A percentile compares a stretch with the other conserved stretches of the same genome.
Evolutionary conservation across 2,113 vertebrate genomes (phyloP).

Genomic region (Ochotona curzoniae): DNA sequence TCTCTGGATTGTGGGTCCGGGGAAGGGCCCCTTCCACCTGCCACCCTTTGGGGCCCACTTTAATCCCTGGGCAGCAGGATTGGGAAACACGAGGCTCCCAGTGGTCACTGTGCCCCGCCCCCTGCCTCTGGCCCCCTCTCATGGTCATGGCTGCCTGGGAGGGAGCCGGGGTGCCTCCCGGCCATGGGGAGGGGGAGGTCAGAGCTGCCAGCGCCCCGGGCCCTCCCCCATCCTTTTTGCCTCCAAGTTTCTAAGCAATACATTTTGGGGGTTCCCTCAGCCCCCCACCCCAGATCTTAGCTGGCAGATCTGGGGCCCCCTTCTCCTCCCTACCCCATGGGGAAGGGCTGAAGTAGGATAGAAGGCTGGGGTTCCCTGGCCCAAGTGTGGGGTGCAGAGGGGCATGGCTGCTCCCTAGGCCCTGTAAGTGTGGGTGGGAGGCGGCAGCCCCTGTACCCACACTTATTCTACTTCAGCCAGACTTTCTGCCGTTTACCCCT

Average conservation of each 20-base stretch:
- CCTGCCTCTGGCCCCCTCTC: conserved; percentile 40
- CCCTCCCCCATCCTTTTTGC: conserved; percentile 70
- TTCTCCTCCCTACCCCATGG: conserved; percentile 31
- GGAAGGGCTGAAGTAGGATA: conserved; percentile 50
- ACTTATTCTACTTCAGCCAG: conserved; percentile 13
- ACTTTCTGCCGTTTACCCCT: not conserved
- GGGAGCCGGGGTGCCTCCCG: conserved; percentile 9
- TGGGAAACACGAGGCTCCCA: conserved; percentile 52
- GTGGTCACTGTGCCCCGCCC: conserved; percentile 70
- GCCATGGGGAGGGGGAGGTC: conserved; percentile 61
- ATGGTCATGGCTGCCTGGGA: conserved; percentile 28
- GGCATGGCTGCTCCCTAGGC: conserved; percentile 29
- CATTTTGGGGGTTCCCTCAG: conserved; percentile 79
- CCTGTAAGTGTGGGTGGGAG: not conserved
- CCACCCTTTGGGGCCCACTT: conserved; percentile 14
- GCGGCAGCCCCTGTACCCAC: not conserved
- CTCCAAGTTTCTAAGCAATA: conserved; percentile 85
- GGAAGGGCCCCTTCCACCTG: conserved; percentile 61
- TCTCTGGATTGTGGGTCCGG: conserved; percentile 65
- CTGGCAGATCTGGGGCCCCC: conserved; percentile 79
- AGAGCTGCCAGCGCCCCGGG: conserved; percentile 77
- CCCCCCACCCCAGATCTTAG: conserved; percentile 79
- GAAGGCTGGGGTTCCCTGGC: conserved; percentile 57
- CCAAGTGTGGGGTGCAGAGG: not conserved
- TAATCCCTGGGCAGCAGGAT: conserved; percentile 52